phyloP scores from a whole-genome alignment of 2,888 invertebrate species.

The Uloborus plumipes region DNA sequence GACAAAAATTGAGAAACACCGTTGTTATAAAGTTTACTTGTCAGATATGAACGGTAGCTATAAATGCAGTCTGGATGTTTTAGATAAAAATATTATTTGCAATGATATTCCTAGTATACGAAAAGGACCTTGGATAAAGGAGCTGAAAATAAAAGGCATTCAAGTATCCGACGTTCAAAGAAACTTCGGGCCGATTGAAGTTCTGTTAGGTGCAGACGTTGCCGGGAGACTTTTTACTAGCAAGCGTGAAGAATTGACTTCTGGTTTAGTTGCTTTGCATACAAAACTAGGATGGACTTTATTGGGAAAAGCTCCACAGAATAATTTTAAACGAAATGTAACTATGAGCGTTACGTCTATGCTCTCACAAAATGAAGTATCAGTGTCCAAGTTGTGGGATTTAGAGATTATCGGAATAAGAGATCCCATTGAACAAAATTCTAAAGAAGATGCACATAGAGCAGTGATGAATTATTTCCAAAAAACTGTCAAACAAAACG shows the following conservation, averaged over 20 bases:
- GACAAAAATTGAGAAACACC: conserved; percentile 3
- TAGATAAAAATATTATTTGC: conserved; percentile 20
- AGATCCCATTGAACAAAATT: conserved; percentile 13
- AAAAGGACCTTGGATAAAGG: conserved; percentile 17
- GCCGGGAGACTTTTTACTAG: conserved; percentile 17
- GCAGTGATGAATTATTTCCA: conserved; percentile 26
- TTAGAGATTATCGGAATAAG: conserved; percentile 23
- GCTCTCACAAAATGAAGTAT: conserved; percentile 7
- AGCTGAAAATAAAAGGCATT: conserved; percentile 11
- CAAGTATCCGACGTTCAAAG: background rate
- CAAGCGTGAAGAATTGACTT: background rate
- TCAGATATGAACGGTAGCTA: background rate
- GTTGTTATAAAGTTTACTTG: conserved; percentile 23
- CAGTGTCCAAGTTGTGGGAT: conserved; percentile 8
- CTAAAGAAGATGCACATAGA: conserved; percentile 17
- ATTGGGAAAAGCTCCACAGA: conserved; percentile 2
- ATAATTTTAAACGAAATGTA: background rate
- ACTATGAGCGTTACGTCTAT: conserved; percentile 17
- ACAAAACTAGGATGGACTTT: conserved; percentile 32
- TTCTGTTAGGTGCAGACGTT: conserved; percentile 39
- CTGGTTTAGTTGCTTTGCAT: conserved; percentile 21
- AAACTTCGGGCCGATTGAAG: conserved; percentile 11
- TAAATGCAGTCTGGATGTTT: background rate
- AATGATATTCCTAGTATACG: conserved; percentile 10
- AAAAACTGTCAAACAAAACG: conserved; percentile 15